These are phyloP conservation scores for Typhlichthys subterraneus DNA, from an alignment of 2,797 vertebrate species.

Conservation along the genomic window DNA sequence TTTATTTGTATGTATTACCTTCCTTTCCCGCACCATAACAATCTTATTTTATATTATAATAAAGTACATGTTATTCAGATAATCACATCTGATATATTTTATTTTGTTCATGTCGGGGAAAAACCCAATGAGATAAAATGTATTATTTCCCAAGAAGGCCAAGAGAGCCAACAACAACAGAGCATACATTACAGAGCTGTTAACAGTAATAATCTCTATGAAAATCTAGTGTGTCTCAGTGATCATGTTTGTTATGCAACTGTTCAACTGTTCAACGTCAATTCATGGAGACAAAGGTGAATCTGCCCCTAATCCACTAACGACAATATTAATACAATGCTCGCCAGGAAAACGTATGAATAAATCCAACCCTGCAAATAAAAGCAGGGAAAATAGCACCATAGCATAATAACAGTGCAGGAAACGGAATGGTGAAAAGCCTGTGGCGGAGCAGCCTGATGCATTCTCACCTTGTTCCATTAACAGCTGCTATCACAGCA, in stretches of 20 bases:
- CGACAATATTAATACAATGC: not conserved
- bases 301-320: not conserved
- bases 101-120: not conserved
- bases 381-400: not conserved
- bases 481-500: constrained; percentile 48
- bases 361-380: not conserved
- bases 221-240: too few species aligned
- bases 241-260: not conserved
- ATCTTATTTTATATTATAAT: not conserved
- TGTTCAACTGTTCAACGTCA: not conserved
- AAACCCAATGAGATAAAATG: too few species aligned
- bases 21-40: not conserved
- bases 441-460: not conserved
- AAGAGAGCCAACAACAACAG: too few species aligned
- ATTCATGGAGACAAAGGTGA: not conserved
- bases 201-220: too few species aligned
- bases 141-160: too few species aligned
- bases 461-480: constrained; percentile 5
- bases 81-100: not conserved
- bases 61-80: not conserved
- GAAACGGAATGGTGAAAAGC: not conserved
- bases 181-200: too few species aligned
- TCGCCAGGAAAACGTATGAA: not conserved
- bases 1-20: constrained; percentile 1
- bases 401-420: not conserved